Conservation (phyloP, 1,140 invertebrate genomes). For the Drosophila nikananu region DNA sequence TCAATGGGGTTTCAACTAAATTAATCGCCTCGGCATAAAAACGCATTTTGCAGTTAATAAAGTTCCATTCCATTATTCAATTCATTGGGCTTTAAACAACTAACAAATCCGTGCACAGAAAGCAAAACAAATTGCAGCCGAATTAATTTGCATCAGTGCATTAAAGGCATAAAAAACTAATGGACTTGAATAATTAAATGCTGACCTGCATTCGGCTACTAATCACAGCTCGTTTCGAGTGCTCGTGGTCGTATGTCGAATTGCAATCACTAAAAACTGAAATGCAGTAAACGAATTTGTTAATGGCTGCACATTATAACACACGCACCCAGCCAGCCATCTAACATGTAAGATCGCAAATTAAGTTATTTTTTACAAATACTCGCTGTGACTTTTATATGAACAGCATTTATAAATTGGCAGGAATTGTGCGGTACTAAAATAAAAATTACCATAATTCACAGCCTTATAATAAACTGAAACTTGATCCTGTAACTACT, state of each 20-base stretch:
- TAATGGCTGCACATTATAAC: slow-evolving; percentile 31
- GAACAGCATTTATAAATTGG: background rate
- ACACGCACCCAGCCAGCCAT: slow-evolving; percentile 9
- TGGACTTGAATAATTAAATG: slow-evolving; percentile 49
- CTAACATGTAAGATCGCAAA: slow-evolving; percentile 10
- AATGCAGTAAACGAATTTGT: too few relatives aligned
- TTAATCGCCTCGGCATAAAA: slow-evolving; percentile 15
- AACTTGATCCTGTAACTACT: background rate
- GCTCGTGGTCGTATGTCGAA: slow-evolving; percentile 1
- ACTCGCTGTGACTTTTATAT: background rate
- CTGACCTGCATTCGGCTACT: slow-evolving; percentile 41
- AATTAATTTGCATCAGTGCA: slow-evolving; percentile 36
- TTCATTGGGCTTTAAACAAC: background rate
- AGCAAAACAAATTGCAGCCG: slow-evolving; percentile 28
- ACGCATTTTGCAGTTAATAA: slow-evolving; percentile 22
- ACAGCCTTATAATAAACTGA: background rate
- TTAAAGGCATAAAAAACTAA: slow-evolving; percentile 45
- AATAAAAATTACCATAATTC: background rate
- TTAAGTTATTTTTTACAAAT: slow-evolving; percentile 26
- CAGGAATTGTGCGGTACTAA: background rate
- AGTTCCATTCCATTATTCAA: background rate
- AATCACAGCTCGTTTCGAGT: slow-evolving; percentile 27
- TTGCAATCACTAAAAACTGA: slow-evolving; percentile 11
- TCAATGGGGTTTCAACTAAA: slow-evolving; percentile 15
- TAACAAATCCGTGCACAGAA: slow-evolving; percentile 16